Evolutionary conservation across 2,888 invertebrate species (phyloP), one percentile per base, ranked within the genome.

Genomic region (Cantharis rufa): DNA sequence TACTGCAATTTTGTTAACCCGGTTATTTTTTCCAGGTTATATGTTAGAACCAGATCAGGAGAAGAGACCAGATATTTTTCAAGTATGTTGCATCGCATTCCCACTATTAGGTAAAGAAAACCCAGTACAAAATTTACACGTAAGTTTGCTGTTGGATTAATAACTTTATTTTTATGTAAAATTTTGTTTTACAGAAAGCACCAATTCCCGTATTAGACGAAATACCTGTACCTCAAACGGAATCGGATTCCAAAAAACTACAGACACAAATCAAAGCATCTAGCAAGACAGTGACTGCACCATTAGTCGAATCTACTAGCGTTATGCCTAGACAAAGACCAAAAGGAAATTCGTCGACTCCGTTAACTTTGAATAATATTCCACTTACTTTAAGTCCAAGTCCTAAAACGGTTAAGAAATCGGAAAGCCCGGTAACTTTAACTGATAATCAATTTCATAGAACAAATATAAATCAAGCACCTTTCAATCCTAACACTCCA

Each of bases 41-140:
- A 94, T 97, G 93, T 90, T 97, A 80, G 95, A 96, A 85, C 93
- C 94, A 68, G 95, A 97, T 88, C 92, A 94, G 68, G 94, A 94
- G 74, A 90, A 91, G 80, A 89, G 97, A 83, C 97, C 97, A 11
- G 96, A 97, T 88, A 96, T 97, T 84, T 96, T 92, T 89, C 95
- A 96, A 91, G 94, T 95, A 68, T 92, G 94, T 81, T 90, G 90
- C 84, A 89, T 94, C 81, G 94, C 95, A 75, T 96, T 95, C 87
- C 90, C 91, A 81, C 87, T 95, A 80, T 86, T 90, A 75, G 93
- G 93, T 78, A 93, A 92, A 86, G 93, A 94, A 69, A 94, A 93
- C 89, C 95, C 95, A 74, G 93, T 96, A 79, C 93, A 93, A 87
- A 96, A 96, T 90, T 90, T 95, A 88, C 92, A 94, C 88, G 93